phyloP scores from a whole-genome alignment of 2,888 invertebrate species.

The Eupithecia tripunctaria region DNA sequence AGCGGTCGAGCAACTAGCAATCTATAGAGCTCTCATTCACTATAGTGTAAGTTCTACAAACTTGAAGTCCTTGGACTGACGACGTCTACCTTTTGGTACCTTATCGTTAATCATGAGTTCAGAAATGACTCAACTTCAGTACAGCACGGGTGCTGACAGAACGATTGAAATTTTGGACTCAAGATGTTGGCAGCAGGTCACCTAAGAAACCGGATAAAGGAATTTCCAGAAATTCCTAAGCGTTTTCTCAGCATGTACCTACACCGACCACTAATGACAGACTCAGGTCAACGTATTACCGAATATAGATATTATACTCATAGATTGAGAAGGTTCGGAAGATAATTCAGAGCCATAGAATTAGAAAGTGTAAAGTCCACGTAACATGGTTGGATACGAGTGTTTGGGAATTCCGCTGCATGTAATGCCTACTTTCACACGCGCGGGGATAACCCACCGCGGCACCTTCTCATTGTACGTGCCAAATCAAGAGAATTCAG shows the following conservation, averaged over 20 bases:
- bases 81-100: slow-evolving; percentile 24
- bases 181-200: slow-evolving; percentile 22
- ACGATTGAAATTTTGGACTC: slow-evolving; percentile 24
- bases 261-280: neutral
- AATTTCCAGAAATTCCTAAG: slow-evolving; percentile 35
- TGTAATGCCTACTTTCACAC: slow-evolving; percentile 48
- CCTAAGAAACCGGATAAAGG: slow-evolving; percentile 36
- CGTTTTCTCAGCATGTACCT: slow-evolving; percentile 26
- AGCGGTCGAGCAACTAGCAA: slow-evolving; percentile 20
- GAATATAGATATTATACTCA: slow-evolving; percentile 8
- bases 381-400: slow-evolving; percentile 51
- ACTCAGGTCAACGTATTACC: slow-evolving; percentile 14
- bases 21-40: slow-evolving; percentile 30
- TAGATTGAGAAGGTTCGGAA: slow-evolving; percentile 13
- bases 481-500: slow-evolving; percentile 17
- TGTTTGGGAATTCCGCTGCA: slow-evolving; percentile 65
- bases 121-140: slow-evolving; percentile 18
- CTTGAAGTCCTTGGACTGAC: slow-evolving; percentile 40
- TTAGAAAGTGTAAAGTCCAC: slow-evolving; percentile 58
- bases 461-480: slow-evolving; percentile 45
- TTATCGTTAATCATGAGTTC: slow-evolving; percentile 21
- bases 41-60: slow-evolving; percentile 39
- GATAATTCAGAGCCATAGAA: slow-evolving; percentile 44
- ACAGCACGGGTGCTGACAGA: slow-evolving; percentile 12
- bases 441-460: slow-evolving; percentile 40